Evolutionary conservation across 2,113 vertebrate species (phyloP).

Genomic region (Ailurus styani): DNA sequence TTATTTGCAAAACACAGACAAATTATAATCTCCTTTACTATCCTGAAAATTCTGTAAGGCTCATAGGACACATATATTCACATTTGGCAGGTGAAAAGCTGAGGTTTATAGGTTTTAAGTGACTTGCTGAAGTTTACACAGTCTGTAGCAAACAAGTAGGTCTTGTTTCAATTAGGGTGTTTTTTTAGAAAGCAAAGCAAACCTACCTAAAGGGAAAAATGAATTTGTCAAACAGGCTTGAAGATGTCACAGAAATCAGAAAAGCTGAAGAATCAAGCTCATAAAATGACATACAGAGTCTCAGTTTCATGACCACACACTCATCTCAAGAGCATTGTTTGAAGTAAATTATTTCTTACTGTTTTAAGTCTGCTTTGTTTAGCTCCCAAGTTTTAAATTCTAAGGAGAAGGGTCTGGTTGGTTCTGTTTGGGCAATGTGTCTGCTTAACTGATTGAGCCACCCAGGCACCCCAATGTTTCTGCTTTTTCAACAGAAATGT

Average conservation of each 20-base stretch:
- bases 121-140: background rate
- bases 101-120: background rate
- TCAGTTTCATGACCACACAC: background rate
- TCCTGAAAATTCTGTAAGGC: background rate
- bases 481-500: background rate
- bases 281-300: background rate
- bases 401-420: background rate
- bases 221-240: background rate
- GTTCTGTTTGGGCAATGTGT: background rate
- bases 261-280: background rate
- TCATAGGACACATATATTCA: background rate
- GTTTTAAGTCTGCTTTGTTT: background rate
- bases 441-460: background rate
- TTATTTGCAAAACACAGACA: background rate
- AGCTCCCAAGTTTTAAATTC: background rate
- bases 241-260: background rate
- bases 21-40: background rate
- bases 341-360: background rate
- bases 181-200: background rate
- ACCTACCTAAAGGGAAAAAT: background rate
- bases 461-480: background rate
- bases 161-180: background rate
- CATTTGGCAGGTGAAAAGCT: background rate
- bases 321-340: background rate
- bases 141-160: background rate